Conservation (phyloP, 1,140 invertebrate species). For the Phortica variegata region DNA sequence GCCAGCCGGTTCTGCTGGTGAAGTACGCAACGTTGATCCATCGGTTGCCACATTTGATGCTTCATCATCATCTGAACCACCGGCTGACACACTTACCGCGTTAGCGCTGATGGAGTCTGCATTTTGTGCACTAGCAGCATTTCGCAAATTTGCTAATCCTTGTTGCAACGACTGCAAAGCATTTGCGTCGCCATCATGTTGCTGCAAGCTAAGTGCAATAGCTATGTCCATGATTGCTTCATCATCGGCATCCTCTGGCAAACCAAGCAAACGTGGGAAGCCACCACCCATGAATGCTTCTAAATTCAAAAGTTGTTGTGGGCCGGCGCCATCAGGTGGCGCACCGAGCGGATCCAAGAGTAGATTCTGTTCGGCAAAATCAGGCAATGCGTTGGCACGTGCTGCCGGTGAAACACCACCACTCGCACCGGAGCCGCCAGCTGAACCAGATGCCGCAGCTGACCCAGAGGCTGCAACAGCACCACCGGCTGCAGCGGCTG, state of each 20-base stretch:
- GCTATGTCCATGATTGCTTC: conserved; percentile 96
- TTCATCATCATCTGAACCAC: conserved; percentile 86
- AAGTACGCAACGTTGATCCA: conserved; percentile 86
- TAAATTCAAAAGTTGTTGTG: conserved; percentile 57
- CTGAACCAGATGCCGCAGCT: conserved; percentile 51
- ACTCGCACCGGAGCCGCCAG: conserved; percentile 11
- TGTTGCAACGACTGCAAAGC: conserved; percentile 50
- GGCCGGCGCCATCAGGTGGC: conserved; percentile 7
- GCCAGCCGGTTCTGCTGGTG: conserved; percentile 75
- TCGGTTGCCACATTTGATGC: conserved; percentile 90
- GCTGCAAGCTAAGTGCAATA: conserved; percentile 90
- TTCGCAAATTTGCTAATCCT: conserved; percentile 50
- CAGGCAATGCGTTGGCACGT: conserved; percentile 25
- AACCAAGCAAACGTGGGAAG: conserved; percentile 77
- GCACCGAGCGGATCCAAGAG: neutral
- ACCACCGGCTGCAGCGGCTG: conserved; percentile 25
- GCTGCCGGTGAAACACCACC: conserved; percentile 13
- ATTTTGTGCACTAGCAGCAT: conserved; percentile 39
- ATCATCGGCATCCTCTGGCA: conserved; percentile 89
- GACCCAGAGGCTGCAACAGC: conserved; percentile 32
- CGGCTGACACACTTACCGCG: conserved; percentile 74
- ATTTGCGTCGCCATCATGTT: conserved; percentile 58
- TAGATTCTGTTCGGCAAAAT: conserved; percentile 3
- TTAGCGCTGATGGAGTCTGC: conserved; percentile 28
- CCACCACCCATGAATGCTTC: conserved; percentile 71